Base-by-base conservation (phyloP, 2,888 invertebrate genomes). In the Hirtodrosophila cameraria region DNA sequence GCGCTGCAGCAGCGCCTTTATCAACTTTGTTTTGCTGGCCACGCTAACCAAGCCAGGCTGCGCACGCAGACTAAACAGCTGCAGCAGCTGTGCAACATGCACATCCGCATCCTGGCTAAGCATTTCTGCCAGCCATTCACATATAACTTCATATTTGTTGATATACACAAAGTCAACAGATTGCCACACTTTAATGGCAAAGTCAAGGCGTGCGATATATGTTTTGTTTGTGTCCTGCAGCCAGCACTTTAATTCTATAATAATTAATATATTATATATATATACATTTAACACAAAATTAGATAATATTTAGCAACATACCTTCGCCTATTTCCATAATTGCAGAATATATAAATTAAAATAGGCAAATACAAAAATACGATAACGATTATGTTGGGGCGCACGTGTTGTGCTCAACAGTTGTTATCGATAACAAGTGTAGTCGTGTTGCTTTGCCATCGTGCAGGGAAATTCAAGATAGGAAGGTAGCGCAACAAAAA, bases 171-270 rank as follows among this genome's bases (percentile, higher is more conserved):
- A 89, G 42, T 91, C 90, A 0, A 87, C 70, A 0, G 91, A 90
- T 58, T 89, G 88, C 89, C 90, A 91, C 6, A 89, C 86, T 66
- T 89, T 90, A 1, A 89, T 74, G 0, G 88, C 89, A 54, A 91
- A 91, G 23, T 78, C 75, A 1, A 91, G 43, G 46, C 88, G 89
- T 42, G 88, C 83, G 2, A 66, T 50, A 25, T 87, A 89, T 0
- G 80, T 35, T 38, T 88, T 88, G 25, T 82, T 82, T 1, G 70
- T 33, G 2, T 90, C 81, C 5, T 76, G 66, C 20, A 91, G 75
- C 90, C 91, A 90, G 48, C 75, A 70, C 13, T 58, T 70, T 30
- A 90, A 84, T 74, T 90, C 91, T 91, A 38, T 2, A 62, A 59
- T 35, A n/a, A 13, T 25, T 25, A 11, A 4, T 15, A 28, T 15